A percentile compares a stretch with the other conserved stretches of the same genome.
phyloP scores from a whole-genome alignment of 2,113 vertebrate species.

The Tympanuchus pallidicinctus region DNA sequence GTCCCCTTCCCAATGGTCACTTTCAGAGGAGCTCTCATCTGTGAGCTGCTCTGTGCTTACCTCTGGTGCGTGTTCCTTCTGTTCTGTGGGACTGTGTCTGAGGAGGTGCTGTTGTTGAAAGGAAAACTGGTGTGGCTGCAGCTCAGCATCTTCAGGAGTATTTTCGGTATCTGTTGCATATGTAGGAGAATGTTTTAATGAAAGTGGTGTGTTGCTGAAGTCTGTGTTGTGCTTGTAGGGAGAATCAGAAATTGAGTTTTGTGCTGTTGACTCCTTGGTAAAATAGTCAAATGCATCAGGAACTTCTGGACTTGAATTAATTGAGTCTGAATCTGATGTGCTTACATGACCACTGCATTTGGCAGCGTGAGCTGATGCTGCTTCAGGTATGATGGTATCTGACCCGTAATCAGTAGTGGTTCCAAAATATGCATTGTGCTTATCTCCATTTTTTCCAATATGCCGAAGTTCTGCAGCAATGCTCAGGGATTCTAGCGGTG shows the following conservation, averaged over 20 bases:
- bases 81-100: not conserved
- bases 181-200: not conserved
- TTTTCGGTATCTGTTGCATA: not conserved
- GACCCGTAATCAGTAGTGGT: not conserved
- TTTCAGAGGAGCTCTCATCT: not conserved
- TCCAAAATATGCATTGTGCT: not conserved
- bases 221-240: not conserved
- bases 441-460: not conserved
- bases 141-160: not conserved
- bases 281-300: not conserved
- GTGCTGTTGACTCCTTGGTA: not conserved
- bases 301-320: not conserved
- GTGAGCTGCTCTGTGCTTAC: not conserved
- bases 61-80: not conserved
- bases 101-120: not conserved
- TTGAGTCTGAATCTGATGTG: not conserved
- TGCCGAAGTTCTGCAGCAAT: not conserved
- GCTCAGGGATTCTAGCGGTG: not conserved
- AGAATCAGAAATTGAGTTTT: not conserved
- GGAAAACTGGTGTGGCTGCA: not conserved
- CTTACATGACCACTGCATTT: rapidly evolving
- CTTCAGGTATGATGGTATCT: not conserved
- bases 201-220: not conserved
- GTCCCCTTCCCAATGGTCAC: not conserved
- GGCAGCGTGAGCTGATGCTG: not conserved